Percentiles rank a stretch among this genome's conserved stretches.
These are phyloP conservation scores for Daktulosphaira vitifoliae DNA, from an alignment of 1,140 invertebrate species.

Conservation along the genomic window DNA sequence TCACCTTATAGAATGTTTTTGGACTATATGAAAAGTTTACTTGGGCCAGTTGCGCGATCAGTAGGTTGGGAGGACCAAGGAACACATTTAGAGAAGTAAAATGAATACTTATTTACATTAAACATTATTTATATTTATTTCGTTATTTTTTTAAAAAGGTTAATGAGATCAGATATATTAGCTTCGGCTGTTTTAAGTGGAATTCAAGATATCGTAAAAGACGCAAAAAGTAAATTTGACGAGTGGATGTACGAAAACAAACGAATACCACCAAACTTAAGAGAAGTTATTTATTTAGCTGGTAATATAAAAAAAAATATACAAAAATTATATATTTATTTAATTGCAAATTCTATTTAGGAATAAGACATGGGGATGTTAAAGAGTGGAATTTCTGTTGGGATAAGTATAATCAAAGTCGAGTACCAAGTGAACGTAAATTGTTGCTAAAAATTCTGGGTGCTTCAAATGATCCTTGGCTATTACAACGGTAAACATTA, in stretches of 20 bases:
- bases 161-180: slow-evolving; percentile 51
- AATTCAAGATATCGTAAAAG: slow-evolving; percentile 53
- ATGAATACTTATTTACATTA: neutral
- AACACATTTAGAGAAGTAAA: slow-evolving; percentile 56
- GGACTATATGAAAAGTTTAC: slow-evolving; percentile 51
- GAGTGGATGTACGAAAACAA: slow-evolving; percentile 55
- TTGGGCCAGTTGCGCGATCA: slow-evolving; percentile 52
- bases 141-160: slow-evolving; percentile 41
- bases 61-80: slow-evolving; percentile 61
- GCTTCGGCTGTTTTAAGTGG: slow-evolving; percentile 54
- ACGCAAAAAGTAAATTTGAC: slow-evolving; percentile 54
- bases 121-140: slow-evolving; percentile 38
- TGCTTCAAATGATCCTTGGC: slow-evolving; percentile 58
- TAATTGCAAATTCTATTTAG: slow-evolving; percentile 37
- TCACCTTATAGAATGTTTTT: slow-evolving; percentile 56
- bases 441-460: slow-evolving; percentile 62
- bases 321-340: too few relatives aligned
- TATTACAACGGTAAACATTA: slow-evolving; percentile 53
- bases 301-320: slow-evolving; percentile 46
- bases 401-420: slow-evolving; percentile 57
- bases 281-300: slow-evolving; percentile 63
- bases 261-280: slow-evolving; percentile 58
- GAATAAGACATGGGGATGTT: slow-evolving; percentile 56
- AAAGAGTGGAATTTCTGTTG: slow-evolving; percentile 69
- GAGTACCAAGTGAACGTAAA: slow-evolving; percentile 57